These are phyloP conservation scores for Epinotia brunnichana DNA, from an alignment of 2,888 invertebrate genomes.

Conservation along the genomic window DNA sequence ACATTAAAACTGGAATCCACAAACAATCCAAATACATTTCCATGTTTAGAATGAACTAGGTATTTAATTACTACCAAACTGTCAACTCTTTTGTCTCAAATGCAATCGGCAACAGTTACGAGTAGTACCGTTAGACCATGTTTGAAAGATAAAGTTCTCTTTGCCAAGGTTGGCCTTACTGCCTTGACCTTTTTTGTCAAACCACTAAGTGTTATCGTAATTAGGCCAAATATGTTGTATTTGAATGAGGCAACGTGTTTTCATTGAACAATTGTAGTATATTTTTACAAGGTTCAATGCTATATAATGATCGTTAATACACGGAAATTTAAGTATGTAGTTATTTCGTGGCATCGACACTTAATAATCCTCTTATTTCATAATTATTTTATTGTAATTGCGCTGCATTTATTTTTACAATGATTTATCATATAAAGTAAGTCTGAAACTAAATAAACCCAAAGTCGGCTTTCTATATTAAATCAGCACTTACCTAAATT, in stretches of 20 bases:
- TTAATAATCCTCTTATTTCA: too few species aligned
- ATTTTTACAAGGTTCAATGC: slow-evolving; percentile 21
- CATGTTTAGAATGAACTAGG: too few species aligned
- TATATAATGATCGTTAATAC: background rate
- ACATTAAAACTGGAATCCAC: too few species aligned
- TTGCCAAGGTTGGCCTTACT: slow-evolving; percentile 65
- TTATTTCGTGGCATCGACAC: too few species aligned
- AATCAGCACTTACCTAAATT: too few species aligned
- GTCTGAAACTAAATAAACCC: too few species aligned
- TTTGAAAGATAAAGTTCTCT: slow-evolving; percentile 32
- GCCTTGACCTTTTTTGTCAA: slow-evolving; percentile 70
- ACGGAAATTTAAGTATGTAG: background rate
- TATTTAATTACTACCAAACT: too few species aligned
- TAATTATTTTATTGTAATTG: too few species aligned
- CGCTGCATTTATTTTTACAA: too few species aligned
- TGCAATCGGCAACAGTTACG: background rate
- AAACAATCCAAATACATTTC: too few species aligned
- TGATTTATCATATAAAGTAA: too few species aligned
- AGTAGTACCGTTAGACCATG: slow-evolving; percentile 1
- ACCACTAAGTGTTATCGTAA: slow-evolving; percentile 64
- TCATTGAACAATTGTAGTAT: slow-evolving; percentile 37
- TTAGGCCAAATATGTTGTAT: slow-evolving; percentile 53
- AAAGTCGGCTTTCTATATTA: too few species aligned
- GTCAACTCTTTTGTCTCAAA: background rate
- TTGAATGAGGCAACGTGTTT: slow-evolving; percentile 58